These are phyloP conservation scores for Drosophila paulistorum DNA, from an alignment of 1,140 invertebrate genomes.

Conservation along the genomic window DNA sequence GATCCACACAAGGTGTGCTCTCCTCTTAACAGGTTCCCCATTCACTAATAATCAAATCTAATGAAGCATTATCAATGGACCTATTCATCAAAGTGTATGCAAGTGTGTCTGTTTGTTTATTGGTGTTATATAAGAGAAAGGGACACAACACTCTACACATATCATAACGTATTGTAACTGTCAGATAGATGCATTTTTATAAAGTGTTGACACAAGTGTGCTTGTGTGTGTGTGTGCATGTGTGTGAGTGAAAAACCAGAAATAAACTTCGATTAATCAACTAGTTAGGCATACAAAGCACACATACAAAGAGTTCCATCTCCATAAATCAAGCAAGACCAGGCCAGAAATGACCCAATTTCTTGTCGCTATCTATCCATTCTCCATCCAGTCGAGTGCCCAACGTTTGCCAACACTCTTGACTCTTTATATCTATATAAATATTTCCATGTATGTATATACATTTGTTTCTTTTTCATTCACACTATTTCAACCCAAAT, in stretches of 20 bases:
- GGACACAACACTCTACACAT: constrained; percentile 14
- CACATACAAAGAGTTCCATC: constrained; percentile 32
- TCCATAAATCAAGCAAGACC: constrained; percentile 47
- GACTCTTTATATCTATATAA: background rate
- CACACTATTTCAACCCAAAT: constrained; percentile 72
- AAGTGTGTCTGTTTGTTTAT: background rate
- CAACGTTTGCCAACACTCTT: constrained; percentile 7
- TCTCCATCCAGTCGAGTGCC: constrained; percentile 8
- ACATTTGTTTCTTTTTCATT: constrained; percentile 42
- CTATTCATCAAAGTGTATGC: background rate
- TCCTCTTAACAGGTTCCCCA: background rate
- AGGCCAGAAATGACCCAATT: constrained; percentile 65
- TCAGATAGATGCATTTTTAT: constrained; percentile 20
- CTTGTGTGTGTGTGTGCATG: no score
- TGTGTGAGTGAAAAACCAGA: constrained; percentile 20
- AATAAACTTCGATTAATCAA: constrained; percentile 74
- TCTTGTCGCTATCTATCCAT: constrained; percentile 16
- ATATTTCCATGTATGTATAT: background rate
- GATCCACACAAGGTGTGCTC: background rate
- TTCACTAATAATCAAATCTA: background rate
- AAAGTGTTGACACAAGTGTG: constrained; percentile 7
- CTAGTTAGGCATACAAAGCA: constrained; percentile 30
- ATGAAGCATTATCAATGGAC: constrained; percentile 8
- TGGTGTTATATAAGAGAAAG: background rate
- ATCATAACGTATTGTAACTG: constrained; percentile 12